phyloP scores from a whole-genome alignment of 2,888 invertebrate species.

The Zaprionus obscuricornis region DNA sequence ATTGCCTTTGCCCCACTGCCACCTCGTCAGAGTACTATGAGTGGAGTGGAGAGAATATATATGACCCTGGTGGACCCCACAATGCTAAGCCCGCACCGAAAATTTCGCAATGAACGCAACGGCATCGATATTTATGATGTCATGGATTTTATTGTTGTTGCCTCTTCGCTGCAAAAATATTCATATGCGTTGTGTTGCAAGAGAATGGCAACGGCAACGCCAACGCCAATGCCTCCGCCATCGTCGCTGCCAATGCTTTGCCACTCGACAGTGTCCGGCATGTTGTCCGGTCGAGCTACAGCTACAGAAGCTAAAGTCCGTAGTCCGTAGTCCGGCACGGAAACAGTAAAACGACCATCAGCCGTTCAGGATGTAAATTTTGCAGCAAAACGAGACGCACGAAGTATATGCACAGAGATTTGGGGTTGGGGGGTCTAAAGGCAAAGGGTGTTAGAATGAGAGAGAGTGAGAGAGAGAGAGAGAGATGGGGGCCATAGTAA shows the following conservation, averaged over 20 bases:
- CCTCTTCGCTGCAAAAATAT: constrained; percentile 78
- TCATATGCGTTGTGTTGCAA: constrained; percentile 69
- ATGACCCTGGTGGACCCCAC: constrained; percentile 44
- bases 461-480: constrained; percentile 1
- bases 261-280: no score
- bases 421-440: no score
- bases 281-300: no score
- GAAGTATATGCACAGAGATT: constrained; percentile 45
- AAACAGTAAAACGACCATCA: constrained; percentile 81
- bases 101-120: constrained; percentile 77
- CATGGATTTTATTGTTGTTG: constrained; percentile 82
- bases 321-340: constrained; percentile 51
- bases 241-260: no score
- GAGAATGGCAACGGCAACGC: constrained; percentile 16
- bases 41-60: no score
- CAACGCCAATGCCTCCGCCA: constrained; percentile 12
- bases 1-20: background rate
- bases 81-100: constrained; percentile 80
- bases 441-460: no score
- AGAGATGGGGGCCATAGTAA: background rate
- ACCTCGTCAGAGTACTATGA: constrained; percentile 3
- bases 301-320: constrained; percentile 1
- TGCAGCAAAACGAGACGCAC: constrained; percentile 74
- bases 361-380: constrained; percentile 80
- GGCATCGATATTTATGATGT: constrained; percentile 81